Base-by-base conservation (phyloP, 2,797 vertebrate species). In the Nannoperca obscura region DNA sequence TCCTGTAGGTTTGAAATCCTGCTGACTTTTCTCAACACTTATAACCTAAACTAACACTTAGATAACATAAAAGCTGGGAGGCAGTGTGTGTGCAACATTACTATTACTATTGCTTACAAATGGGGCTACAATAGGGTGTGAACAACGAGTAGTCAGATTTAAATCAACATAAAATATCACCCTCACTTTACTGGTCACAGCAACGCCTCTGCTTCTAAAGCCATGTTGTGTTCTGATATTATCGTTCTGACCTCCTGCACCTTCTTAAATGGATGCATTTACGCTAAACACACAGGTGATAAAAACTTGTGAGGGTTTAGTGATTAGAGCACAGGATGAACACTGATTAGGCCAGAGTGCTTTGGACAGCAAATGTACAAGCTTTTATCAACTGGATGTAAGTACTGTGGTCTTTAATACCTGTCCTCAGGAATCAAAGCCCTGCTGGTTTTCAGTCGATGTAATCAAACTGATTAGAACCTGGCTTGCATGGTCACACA, bases 401-500 rank as follows among this genome's bases (percentile, higher is more conserved):
- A 76, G 32, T 27, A 19, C 46, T 22, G 30, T n/a, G 15, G 7
- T 24, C 34, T 47, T 66, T 66, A 63, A 30, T 70, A 15, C 30
- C 32, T 47, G 49, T 38, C 40, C 13, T 53, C 42, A 50, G 55
- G 24, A 65, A 19, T 62, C 22, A 64, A 7, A 30, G 55, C 2
- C 40, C 22, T 36, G 38, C 64, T 40, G 27, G 1, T 27, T 30
- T 69, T 40, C n/a, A 53, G 10, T 30, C 12, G 9, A 34, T 58
- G 15, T 54, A 58, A 68, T 79, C 62, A 63, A 14, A 30, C 27
- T 54, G 63, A 75, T 52, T 32, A 59, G 13, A 10, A 8, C 22
- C 42, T 14, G 59, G 4, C 50, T n/a, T 15, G 30, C 24, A 5
- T 8, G n/a, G 38, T 53, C 27, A 32, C 6, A 20, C 30, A 8